phyloP scores from a whole-genome alignment of 2,113 vertebrate genomes.

The Sebastes schlegelii region DNA sequence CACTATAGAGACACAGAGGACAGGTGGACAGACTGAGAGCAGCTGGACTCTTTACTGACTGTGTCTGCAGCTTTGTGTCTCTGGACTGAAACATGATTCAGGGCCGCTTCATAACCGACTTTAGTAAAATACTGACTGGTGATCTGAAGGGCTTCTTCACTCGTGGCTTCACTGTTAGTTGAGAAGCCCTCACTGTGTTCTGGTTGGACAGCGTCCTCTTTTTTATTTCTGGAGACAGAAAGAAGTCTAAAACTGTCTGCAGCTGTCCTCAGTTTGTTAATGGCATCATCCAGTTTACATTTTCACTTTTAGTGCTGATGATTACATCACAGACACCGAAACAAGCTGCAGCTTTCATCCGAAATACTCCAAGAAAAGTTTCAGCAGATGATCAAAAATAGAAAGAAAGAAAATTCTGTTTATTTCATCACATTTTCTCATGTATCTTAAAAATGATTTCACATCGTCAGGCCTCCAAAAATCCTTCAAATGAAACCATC shows the following conservation, averaged over 20 bases:
- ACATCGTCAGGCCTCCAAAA: neutral
- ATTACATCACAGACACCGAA: neutral
- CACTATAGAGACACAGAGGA: neutral
- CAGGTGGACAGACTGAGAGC: neutral
- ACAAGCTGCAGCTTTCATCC: neutral
- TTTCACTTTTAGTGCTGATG: neutral
- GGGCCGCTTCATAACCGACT: neutral
- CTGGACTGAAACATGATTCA: neutral
- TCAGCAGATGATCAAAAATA: neutral
- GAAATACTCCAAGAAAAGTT: neutral
- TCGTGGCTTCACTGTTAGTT: neutral
- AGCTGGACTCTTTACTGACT: neutral
- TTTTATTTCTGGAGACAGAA: neutral
- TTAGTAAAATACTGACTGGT: neutral
- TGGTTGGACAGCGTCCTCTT: neutral
- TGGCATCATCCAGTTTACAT: neutral
- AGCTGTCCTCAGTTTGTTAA: neutral
- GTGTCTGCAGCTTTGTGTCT: neutral
- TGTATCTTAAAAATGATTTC: neutral
- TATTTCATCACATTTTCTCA: too few relatives aligned
- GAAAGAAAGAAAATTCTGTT: neutral
- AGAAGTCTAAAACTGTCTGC: neutral
- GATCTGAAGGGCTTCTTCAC: neutral
- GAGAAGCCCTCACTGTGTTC: neutral
- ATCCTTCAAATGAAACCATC: neutral